Conservation (phyloP, 1,140 invertebrate species). For the Carposina sasakii region DNA sequence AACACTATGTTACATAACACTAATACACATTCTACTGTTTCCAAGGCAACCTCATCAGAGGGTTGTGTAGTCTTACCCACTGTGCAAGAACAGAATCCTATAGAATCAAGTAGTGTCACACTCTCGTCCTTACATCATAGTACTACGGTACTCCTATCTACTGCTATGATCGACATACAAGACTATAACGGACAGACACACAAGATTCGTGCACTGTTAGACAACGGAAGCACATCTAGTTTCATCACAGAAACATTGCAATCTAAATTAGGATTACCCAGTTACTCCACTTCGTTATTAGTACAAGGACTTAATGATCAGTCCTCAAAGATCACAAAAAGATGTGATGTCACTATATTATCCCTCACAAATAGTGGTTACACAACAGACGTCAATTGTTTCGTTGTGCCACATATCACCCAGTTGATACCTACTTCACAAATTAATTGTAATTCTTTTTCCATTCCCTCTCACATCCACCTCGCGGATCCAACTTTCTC, state of each 20-base stretch:
- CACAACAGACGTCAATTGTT: conserved; percentile 7
- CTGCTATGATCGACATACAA: neutral
- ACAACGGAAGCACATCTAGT: neutral
- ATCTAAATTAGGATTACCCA: neutral
- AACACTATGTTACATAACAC: neutral
- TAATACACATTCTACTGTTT: neutral
- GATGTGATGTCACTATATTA: neutral
- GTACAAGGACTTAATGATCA: neutral
- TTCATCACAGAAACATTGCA: neutral
- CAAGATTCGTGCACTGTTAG: neutral
- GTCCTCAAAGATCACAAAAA: neutral
- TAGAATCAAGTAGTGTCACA: conserved; percentile 1
- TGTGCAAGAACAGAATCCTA: neutral
- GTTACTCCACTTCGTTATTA: neutral
- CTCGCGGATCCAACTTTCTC: conserved; percentile 9
- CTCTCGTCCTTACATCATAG: neutral
- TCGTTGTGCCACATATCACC: conserved; percentile 11
- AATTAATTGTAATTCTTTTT: conserved; percentile 3
- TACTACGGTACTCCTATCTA: neutral
- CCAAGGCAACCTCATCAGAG: neutral
- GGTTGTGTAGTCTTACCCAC: neutral
- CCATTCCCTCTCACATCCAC: conserved; percentile 11
- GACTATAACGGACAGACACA: neutral
- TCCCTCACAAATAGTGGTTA: neutral
- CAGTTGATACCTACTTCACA: conserved; percentile 1